Conservation (phyloP, 2,888 invertebrate species). For the Norana najaformis region DNA sequence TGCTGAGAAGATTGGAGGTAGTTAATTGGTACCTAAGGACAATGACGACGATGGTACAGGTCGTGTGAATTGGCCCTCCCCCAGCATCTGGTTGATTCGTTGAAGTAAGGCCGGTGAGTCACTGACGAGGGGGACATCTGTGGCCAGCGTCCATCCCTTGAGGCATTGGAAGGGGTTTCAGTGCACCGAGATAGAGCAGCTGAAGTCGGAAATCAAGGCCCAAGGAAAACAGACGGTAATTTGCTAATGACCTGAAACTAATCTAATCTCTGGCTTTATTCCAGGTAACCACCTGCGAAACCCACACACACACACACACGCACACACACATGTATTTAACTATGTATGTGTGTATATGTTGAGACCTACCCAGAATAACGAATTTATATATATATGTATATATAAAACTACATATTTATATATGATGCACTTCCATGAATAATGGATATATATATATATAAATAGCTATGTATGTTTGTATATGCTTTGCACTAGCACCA, state of each 20-base stretch:
- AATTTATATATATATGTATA: too few relatives aligned
- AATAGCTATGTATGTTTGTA: background rate
- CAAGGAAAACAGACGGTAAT: background rate
- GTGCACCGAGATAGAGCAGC: too few relatives aligned
- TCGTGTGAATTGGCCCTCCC: too few relatives aligned
- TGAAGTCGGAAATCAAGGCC: background rate
- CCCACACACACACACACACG: too few relatives aligned
- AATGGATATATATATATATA: too few relatives aligned
- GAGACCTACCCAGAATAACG: too few relatives aligned
- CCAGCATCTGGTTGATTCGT: background rate
- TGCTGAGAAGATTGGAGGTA: too few relatives aligned
- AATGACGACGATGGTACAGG: background rate
- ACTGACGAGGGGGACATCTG: background rate
- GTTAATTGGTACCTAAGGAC: too few relatives aligned
- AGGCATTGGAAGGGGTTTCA: too few relatives aligned
- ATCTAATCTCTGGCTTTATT: background rate
- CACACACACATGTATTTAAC: background rate
- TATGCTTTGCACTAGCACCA: too few relatives aligned
- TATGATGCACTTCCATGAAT: too few relatives aligned
- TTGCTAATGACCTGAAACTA: background rate
- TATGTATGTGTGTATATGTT: too few relatives aligned
- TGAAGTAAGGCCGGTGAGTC: conserved; percentile 4
- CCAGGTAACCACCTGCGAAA: background rate
- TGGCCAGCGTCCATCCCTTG: background rate
- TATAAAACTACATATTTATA: background rate